These are phyloP conservation scores for Tor tambroides DNA, from an alignment of 2,113 vertebrate species.

Conservation along the genomic window DNA sequence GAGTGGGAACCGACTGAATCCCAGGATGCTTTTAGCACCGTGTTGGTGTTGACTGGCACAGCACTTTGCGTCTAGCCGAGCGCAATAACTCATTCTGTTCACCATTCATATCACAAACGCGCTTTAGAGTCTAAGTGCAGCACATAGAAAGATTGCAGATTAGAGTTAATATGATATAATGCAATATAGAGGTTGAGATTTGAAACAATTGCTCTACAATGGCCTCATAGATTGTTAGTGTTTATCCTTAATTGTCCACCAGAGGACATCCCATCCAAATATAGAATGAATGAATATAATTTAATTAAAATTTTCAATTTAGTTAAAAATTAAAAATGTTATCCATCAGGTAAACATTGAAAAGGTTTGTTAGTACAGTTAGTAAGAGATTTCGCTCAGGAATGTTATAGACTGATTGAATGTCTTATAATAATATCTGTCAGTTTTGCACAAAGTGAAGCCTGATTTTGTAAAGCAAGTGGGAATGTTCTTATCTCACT, in stretches of 20 bases:
- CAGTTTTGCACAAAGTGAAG: too few species aligned
- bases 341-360: too few species aligned
- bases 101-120: not conserved
- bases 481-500: too few species aligned
- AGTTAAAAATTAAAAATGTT: too few species aligned
- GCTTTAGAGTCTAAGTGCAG: not conserved
- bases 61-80: not conserved
- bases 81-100: not conserved
- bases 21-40: not conserved
- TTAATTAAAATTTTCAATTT: too few species aligned
- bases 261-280: not conserved
- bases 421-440: too few species aligned
- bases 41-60: not conserved
- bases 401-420: too few species aligned
- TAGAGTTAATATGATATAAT: not conserved
- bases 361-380: too few species aligned
- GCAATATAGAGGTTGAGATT: too few species aligned
- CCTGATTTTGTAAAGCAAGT: too few species aligned
- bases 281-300: not conserved
- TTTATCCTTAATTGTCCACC: not conserved
- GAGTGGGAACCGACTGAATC: not conserved
- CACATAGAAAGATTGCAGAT: not conserved
- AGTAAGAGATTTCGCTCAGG: too few species aligned
- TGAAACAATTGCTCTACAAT: too few species aligned
- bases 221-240: not conserved